Evolutionary conservation across 2,888 invertebrate species (phyloP).

Genomic region (Lepidochitona cinerea): DNA sequence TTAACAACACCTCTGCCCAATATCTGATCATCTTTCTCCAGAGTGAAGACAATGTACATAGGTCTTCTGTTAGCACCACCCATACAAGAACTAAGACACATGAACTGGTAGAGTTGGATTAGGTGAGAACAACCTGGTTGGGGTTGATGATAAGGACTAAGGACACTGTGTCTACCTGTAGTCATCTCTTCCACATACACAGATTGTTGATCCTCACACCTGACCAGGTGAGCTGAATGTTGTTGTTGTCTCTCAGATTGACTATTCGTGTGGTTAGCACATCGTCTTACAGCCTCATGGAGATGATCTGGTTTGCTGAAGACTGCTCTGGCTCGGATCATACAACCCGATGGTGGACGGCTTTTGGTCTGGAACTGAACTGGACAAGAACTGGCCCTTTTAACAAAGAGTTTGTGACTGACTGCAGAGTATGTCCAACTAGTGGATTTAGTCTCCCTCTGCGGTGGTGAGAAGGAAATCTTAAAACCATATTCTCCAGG

Average conservation of each 20-base stretch:
- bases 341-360: conserved; percentile 55
- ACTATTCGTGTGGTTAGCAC: conserved; percentile 75
- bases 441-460: background rate
- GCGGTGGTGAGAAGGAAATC: background rate
- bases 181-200: background rate
- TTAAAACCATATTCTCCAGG: background rate
- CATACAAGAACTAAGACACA: background rate
- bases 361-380: background rate
- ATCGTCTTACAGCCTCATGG: conserved; percentile 78
- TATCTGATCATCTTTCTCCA: background rate
- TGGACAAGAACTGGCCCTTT: background rate
- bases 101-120: background rate
- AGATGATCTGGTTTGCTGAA: conserved; percentile 77
- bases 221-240: background rate
- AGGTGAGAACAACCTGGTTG: background rate
- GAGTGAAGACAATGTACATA: background rate
- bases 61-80: conserved; percentile 6
- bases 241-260: conserved; percentile 23
- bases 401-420: background rate
- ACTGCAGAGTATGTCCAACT: background rate
- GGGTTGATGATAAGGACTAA: background rate
- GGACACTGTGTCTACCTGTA: background rate
- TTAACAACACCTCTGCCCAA: background rate
- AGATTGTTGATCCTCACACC: background rate
- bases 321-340: conserved; percentile 78